Percentiles rank a stretch among this genome's conserved stretches.
Evolutionary conservation across 2,113 vertebrate genomes (phyloP).

Genomic region (Cyanocitta stelleri): DNA sequence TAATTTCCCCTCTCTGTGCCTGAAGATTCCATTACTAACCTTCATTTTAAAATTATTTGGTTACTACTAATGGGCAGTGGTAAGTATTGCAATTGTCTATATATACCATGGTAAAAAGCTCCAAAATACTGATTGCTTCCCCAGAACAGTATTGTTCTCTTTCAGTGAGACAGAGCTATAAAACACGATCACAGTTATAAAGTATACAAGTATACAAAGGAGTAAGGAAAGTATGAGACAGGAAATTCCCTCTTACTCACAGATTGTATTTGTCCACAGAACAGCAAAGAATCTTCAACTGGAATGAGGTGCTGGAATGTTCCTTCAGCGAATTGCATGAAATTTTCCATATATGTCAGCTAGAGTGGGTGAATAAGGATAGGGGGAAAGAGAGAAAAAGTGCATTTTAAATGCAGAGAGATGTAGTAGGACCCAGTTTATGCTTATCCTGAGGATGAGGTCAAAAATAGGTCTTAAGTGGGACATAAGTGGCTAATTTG

Average conservation of each 20-base stretch:
- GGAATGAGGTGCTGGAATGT: not conserved
- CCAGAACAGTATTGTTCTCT: not conserved
- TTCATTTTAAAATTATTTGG: not conserved
- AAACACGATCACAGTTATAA: not conserved
- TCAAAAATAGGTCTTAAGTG: conserved; percentile 1
- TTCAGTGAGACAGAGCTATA: not conserved
- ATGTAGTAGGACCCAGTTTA: not conserved
- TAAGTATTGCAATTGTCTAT: not conserved
- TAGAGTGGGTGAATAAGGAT: not conserved
- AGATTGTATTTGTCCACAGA: not conserved
- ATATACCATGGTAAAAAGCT: not conserved
- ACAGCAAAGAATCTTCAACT: not conserved
- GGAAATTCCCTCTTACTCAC: not conserved
- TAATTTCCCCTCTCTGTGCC: not conserved
- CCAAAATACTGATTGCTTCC: not conserved
- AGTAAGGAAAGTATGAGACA: not conserved
- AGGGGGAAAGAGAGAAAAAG: not conserved
- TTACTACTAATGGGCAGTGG: not conserved
- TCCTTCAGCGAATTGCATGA: not conserved
- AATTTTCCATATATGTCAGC: not conserved
- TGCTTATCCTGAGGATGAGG: not conserved
- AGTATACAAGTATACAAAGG: not conserved
- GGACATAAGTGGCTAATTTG: not conserved
- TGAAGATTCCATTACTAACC: not conserved
- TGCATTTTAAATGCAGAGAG: not conserved